Conservation (phyloP, 2,888 invertebrate genomes). For the Cataglyphis rosenhaueri region DNA sequence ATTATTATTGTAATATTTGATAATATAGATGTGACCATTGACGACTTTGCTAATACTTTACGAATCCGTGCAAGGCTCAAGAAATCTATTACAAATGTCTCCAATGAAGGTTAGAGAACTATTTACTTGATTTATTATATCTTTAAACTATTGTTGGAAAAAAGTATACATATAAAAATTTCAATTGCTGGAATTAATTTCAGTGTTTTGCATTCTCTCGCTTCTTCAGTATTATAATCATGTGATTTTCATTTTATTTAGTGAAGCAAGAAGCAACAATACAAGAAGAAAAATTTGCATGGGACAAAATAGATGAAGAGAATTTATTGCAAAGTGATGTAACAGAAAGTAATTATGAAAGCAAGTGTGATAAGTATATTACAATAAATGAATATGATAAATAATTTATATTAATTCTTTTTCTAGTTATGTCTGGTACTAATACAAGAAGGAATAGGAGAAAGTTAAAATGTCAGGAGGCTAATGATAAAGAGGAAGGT, state of each 20-base stretch:
- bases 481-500: conserved; percentile 52
- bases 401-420: background rate
- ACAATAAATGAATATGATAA: background rate
- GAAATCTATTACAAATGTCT: conserved; percentile 76
- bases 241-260: conserved; percentile 12
- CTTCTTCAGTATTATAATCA: background rate
- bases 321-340: background rate
- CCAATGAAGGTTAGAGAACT: conserved; percentile 63
- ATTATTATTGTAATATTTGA: conserved; percentile 13
- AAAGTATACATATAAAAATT: background rate
- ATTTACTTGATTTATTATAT: conserved; percentile 4
- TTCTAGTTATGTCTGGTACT: background rate
- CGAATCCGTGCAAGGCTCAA: conserved; percentile 81
- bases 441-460: conserved; percentile 36
- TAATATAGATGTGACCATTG: conserved; percentile 88
- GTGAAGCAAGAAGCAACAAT: conserved; percentile 42
- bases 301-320: conserved; percentile 36
- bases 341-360: background rate
- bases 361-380: background rate
- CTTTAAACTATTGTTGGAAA: background rate
- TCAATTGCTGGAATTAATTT: background rate
- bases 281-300: background rate
- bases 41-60: conserved; percentile 89
- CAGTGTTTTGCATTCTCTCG: too few species aligned
- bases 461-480: conserved; percentile 24